phyloP scores from a whole-genome alignment of 2,113 vertebrate species.

The Artemisiospiza belli region DNA sequence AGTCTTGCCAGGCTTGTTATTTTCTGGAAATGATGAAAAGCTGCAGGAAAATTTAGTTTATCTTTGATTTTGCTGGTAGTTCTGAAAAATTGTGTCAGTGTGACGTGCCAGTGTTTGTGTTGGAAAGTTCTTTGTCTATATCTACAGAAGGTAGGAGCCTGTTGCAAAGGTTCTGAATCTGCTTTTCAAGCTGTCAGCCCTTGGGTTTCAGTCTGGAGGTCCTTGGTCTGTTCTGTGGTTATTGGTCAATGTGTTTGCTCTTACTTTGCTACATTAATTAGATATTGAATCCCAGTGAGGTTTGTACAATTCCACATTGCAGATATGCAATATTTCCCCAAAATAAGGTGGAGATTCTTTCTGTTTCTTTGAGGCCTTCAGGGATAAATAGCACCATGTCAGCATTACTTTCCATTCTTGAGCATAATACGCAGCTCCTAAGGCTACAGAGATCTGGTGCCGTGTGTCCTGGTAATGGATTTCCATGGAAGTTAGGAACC shows the following conservation, averaged over 20 bases:
- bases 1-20: not conserved
- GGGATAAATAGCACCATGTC: not conserved
- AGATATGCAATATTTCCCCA: not conserved
- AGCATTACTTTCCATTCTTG: not conserved
- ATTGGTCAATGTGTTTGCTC: not conserved
- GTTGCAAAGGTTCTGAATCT: not conserved
- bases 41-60: not conserved
- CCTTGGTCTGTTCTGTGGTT: not conserved
- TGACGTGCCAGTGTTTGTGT: not conserved
- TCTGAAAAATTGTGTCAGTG: not conserved
- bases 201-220: not conserved
- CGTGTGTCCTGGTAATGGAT: fast-evolving
- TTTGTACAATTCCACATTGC: not conserved
- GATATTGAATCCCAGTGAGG: not conserved
- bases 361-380: not conserved
- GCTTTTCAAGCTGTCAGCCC: not conserved
- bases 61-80: not conserved
- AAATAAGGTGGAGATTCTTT: not conserved
- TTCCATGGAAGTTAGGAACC: not conserved
- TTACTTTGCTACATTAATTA: not conserved
- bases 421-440: not conserved
- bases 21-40: not conserved
- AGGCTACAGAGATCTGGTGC: not conserved
- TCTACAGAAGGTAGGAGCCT: not conserved
- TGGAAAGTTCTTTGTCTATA: not conserved